These are phyloP conservation scores for Bovichtus diacanthus DNA, from an alignment of 2,797 vertebrate species.

Conservation along the genomic window DNA sequence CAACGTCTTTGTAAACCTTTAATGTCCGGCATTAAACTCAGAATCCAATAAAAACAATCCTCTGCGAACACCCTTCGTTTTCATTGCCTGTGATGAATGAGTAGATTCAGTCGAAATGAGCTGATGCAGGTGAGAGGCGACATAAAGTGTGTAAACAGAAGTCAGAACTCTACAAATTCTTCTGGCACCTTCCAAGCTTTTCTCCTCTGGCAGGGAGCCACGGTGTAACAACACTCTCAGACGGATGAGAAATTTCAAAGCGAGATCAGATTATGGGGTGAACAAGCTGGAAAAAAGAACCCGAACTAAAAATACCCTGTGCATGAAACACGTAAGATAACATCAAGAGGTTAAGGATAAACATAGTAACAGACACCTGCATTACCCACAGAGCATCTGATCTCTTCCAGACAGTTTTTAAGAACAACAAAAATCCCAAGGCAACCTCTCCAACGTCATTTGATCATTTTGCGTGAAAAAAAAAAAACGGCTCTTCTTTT, in stretches of 20 bases:
- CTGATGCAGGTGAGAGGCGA: slow-evolving; percentile 31
- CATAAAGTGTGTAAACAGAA: slow-evolving; percentile 40
- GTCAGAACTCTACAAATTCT: slow-evolving; percentile 29
- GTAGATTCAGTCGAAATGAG: slow-evolving; percentile 7
- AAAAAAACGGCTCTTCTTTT: slow-evolving; percentile 53
- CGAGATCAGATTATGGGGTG: slow-evolving; percentile 51
- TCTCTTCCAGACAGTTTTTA: slow-evolving; percentile 56
- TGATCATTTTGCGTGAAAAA: slow-evolving; percentile 49
- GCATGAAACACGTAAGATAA: slow-evolving; percentile 51
- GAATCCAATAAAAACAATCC: background rate
- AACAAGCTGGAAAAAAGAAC: slow-evolving; percentile 46
- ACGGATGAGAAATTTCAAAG: slow-evolving; percentile 53
- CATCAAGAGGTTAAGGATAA: slow-evolving; percentile 49
- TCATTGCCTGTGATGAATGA: slow-evolving; percentile 24
- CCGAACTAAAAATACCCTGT: slow-evolving; percentile 33
- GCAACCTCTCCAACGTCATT: slow-evolving; percentile 55
- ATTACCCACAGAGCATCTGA: slow-evolving; percentile 43
- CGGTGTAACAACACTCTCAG: slow-evolving; percentile 40
- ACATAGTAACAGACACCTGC: slow-evolving; percentile 60
- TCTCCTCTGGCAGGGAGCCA: slow-evolving; percentile 40
- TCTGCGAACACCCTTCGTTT: background rate
- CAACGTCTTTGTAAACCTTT: background rate
- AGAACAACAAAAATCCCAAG: slow-evolving; percentile 59
- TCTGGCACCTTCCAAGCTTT: slow-evolving; percentile 25
- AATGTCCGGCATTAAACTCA: background rate